Percentiles rank a stretch among this genome's conserved stretches.
phyloP scores from a whole-genome alignment of 37 sponge, comb jelly and placozoan species.

The Diacarnus erythraeanus region DNA sequence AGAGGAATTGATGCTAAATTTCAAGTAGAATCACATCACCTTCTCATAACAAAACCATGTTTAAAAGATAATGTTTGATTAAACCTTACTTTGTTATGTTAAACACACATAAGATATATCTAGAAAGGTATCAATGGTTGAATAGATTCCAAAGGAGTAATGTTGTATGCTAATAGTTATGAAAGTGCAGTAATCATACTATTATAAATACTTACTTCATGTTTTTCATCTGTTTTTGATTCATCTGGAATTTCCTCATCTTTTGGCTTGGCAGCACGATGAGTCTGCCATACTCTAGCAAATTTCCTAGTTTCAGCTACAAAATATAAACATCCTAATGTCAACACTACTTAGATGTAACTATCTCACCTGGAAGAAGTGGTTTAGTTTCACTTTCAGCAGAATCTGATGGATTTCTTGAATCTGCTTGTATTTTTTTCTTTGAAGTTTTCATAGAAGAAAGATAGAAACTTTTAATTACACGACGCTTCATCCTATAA shows the following conservation, averaged over 20 bases:
- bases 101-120: too few relatives aligned
- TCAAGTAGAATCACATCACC: too few relatives aligned
- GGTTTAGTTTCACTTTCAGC: conserved; percentile 30
- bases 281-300: conserved; percentile 15
- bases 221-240: neutral
- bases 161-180: neutral
- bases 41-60: too few relatives aligned
- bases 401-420: neutral
- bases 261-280: neutral
- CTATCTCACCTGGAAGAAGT: conserved; percentile 9
- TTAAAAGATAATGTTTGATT: too few relatives aligned
- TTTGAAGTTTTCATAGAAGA: neutral
- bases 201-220: neutral
- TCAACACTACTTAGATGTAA: neutral
- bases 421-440: neutral
- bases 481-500: conserved; percentile 45
- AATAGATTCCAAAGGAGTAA: neutral
- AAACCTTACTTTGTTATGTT: too few relatives aligned
- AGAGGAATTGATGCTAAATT: too few relatives aligned
- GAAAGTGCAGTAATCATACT: neutral
- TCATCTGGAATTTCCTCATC: conserved; percentile 1
- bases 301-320: neutral
- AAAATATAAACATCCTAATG: neutral
- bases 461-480: conserved; percentile 37
- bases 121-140: neutral